Conservation (phyloP, 2,797 vertebrate genomes). For the Acomys russatus region DNA sequence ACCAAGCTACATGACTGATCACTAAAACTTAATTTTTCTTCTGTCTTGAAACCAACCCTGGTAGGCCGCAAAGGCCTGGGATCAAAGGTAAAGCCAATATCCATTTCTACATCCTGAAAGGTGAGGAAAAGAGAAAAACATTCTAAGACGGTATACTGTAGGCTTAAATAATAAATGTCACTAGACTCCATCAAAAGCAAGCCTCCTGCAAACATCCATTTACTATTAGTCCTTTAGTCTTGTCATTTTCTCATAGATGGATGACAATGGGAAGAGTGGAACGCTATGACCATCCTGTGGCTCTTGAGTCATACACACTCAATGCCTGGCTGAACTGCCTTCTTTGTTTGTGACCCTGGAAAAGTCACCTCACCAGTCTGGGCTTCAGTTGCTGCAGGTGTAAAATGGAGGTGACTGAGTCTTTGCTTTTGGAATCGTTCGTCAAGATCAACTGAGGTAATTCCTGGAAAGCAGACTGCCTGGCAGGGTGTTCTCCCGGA, state of each 20-base stretch:
- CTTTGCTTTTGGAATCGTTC: neutral
- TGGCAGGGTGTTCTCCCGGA: neutral
- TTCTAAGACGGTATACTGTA: neutral
- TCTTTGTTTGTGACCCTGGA: neutral
- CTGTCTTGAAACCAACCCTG: neutral
- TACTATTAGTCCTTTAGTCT: neutral
- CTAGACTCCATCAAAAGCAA: neutral
- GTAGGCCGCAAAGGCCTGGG: neutral
- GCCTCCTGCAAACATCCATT: neutral
- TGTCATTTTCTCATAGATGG: neutral
- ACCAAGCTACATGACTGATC: neutral
- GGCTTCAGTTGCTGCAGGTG: neutral
- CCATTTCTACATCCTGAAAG: neutral
- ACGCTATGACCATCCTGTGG: neutral
- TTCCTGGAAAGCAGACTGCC: neutral
- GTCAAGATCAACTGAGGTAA: neutral
- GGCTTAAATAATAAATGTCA: neutral
- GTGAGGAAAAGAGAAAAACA: neutral
- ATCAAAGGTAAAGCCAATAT: constrained; percentile 7
- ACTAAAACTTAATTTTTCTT: neutral
- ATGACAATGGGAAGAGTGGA: neutral
- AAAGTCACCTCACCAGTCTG: neutral
- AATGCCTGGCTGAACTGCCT: accelerated
- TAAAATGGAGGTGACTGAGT: neutral
- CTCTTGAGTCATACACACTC: neutral